Percentiles rank a stretch among this genome's conserved stretches.
These are phyloP conservation scores for Pluvialis apricaria DNA, from an alignment of 2,113 vertebrate genomes.

Conservation along the genomic window DNA sequence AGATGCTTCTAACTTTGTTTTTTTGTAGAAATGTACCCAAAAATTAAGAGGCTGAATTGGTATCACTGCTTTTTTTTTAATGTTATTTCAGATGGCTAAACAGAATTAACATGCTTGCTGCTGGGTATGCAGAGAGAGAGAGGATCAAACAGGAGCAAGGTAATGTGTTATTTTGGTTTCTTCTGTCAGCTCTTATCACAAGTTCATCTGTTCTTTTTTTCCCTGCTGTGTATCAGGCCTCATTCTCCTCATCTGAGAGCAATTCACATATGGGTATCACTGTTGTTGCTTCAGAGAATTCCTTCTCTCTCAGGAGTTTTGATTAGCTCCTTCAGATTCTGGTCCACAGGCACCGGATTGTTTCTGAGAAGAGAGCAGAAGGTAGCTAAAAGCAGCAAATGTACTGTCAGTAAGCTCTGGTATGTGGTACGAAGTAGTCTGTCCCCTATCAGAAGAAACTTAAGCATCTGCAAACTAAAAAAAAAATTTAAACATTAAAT, in stretches of 20 bases:
- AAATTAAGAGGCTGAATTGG: not conserved
- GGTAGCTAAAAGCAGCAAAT: not conserved
- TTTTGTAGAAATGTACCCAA: conserved; percentile 2
- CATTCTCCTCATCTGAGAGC: not conserved
- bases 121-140: conserved; percentile 92
- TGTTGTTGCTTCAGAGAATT: not conserved
- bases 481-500: not conserved
- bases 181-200: not conserved
- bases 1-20: conserved; percentile 5
- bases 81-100: conserved; percentile 93
- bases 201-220: not conserved
- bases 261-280: not conserved
- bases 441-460: not conserved
- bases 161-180: conserved; percentile 57
- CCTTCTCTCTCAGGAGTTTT: not conserved
- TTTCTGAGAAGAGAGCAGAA: not conserved
- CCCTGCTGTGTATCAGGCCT: not conserved
- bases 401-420: not conserved
- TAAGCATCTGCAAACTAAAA: not conserved
- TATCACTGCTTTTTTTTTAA: conserved; percentile 64
- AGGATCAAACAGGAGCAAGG: conserved; percentile 94
- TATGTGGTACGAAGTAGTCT: not conserved
- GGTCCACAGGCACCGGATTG: not conserved
- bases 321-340: not conserved
- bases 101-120: conserved; percentile 93